Evolutionary conservation across 1,140 invertebrate genomes (phyloP).

Genomic region (Babylonia areolata): DNA sequence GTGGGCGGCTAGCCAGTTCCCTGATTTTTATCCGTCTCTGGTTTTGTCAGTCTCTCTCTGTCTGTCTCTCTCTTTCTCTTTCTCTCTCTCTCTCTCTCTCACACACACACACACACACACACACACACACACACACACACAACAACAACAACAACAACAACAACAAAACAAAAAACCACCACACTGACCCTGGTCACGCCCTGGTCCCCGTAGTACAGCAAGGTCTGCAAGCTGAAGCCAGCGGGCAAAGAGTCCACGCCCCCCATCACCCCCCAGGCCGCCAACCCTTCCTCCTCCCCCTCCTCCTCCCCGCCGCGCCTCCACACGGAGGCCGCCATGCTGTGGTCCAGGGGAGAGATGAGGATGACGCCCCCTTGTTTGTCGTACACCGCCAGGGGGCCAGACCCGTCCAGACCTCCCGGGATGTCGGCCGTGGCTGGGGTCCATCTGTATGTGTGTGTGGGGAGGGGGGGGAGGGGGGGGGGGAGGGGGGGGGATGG

Average conservation of each 20-base stretch:
- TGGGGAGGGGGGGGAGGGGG: not conserved
- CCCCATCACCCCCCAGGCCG: conserved; percentile 34
- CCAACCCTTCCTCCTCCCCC: conserved; percentile 4
- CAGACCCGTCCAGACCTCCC: conserved; percentile 14
- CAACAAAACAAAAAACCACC: too few relatives aligned
- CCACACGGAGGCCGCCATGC: conserved; percentile 27
- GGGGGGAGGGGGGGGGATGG: too few relatives aligned
- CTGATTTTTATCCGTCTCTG: not conserved
- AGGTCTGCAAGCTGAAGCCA: not conserved
- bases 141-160: too few relatives aligned
- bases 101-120: too few relatives aligned
- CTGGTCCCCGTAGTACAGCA: not conserved
- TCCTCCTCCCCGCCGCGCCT: not conserved
- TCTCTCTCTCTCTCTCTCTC: not conserved
- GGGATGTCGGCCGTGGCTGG: not conserved
- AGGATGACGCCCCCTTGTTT: not conserved
- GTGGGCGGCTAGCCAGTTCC: too few relatives aligned
- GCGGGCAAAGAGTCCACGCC: conserved; percentile 27
- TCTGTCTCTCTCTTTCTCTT: not conserved
- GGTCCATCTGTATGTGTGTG: not conserved
- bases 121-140: too few relatives aligned
- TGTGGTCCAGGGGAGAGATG: conserved; percentile 14
- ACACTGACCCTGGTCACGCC: not conserved
- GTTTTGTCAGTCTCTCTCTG: not conserved
- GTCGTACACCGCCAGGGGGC: not conserved